These are phyloP conservation scores for Drosophila bocqueti DNA, from an alignment of 1,140 invertebrate genomes.

Conservation along the genomic window DNA sequence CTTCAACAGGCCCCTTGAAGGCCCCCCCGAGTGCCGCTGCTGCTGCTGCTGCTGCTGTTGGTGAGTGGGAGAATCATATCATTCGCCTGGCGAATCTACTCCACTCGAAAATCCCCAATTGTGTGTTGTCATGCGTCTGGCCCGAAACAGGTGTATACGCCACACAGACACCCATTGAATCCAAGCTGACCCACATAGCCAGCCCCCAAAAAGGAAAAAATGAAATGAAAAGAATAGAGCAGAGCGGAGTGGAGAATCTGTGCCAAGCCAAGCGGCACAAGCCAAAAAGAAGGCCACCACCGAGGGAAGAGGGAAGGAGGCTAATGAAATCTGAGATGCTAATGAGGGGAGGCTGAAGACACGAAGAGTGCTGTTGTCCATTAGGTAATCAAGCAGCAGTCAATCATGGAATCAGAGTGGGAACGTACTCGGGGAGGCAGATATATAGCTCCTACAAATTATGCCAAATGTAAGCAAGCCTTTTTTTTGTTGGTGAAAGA, in stretches of 20 bases:
- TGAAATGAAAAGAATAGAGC: constrained; percentile 10
- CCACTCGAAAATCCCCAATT: constrained; percentile 12
- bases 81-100: constrained; percentile 31
- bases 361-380: constrained; percentile 24
- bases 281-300: constrained; percentile 41
- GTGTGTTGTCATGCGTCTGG: constrained; percentile 51
- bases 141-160: constrained; percentile 32
- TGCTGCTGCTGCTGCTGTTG: neutral
- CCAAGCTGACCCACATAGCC: constrained; percentile 42
- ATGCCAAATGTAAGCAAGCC: neutral
- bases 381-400: constrained; percentile 40
- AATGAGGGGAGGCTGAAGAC: constrained; percentile 43
- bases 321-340: constrained; percentile 60
- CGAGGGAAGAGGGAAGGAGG: neutral
- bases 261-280: constrained; percentile 56
- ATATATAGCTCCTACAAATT: neutral
- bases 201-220: constrained; percentile 23
- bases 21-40: neutral
- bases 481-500: neutral
- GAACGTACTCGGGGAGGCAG: neutral
- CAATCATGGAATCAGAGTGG: constrained; percentile 1
- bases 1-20: constrained; percentile 28
- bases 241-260: constrained; percentile 4
- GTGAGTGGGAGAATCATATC: constrained; percentile 25
- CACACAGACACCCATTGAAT: constrained; percentile 39